phyloP scores from a whole-genome alignment of 2,888 invertebrate genomes.

The Patella caerulea region DNA sequence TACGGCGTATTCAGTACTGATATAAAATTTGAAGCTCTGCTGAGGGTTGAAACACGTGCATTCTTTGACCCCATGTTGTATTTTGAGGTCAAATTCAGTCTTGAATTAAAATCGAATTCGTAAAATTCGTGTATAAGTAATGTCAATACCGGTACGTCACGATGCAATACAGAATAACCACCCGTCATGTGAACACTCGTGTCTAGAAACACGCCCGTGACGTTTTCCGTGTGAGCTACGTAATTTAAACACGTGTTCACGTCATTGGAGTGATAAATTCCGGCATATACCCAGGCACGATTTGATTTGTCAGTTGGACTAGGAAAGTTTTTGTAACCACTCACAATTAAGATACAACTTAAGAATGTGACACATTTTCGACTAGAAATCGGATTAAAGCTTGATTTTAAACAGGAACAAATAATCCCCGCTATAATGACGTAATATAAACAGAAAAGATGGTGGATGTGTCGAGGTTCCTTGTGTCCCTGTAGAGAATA shows the following conservation, averaged over 20 bases:
- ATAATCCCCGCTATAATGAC: neutral
- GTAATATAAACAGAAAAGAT: neutral
- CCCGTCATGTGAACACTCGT: slow-evolving; percentile 47
- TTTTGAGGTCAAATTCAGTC: neutral
- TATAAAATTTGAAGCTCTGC: slow-evolving; percentile 50
- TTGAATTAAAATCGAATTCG: slow-evolving; percentile 32
- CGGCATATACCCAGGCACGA: slow-evolving; percentile 42
- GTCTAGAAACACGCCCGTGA: slow-evolving; percentile 57
- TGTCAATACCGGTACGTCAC: slow-evolving; percentile 50
- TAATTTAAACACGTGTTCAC: slow-evolving; percentile 51
- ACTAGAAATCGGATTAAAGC: neutral
- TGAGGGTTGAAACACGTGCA: slow-evolving; percentile 33
- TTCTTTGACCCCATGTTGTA: neutral
- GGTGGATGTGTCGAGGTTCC: slow-evolving; percentile 37
- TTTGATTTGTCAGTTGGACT: slow-evolving; percentile 21
- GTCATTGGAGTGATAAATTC: slow-evolving; percentile 36
- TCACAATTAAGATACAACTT: neutral
- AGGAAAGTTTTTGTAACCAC: slow-evolving; percentile 24
- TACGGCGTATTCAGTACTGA: slow-evolving; percentile 49
- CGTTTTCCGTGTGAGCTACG: slow-evolving; percentile 49
- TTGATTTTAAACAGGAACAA: neutral
- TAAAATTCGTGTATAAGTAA: slow-evolving; percentile 52
- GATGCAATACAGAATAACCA: slow-evolving; percentile 50
- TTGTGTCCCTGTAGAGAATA: slow-evolving; percentile 57
- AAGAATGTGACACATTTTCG: neutral